These are phyloP conservation scores for Notodonta dromedarius DNA, from an alignment of 2,888 invertebrate species.

Conservation along the genomic window DNA sequence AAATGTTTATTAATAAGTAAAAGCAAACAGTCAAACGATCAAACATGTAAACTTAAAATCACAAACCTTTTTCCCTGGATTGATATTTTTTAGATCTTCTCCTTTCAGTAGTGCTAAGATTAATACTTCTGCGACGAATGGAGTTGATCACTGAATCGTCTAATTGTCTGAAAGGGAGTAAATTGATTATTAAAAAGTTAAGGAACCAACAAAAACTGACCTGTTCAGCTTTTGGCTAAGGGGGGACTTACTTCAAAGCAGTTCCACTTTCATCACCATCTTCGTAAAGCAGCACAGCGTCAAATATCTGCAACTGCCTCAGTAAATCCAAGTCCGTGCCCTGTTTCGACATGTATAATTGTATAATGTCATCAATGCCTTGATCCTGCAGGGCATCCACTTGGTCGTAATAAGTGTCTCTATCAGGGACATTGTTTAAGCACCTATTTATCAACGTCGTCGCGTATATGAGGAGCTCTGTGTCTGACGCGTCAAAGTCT, in stretches of 20 bases:
- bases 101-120: conserved; percentile 85
- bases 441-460: conserved; percentile 98
- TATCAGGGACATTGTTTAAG: conserved; percentile 95
- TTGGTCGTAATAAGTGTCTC: conserved; percentile 98
- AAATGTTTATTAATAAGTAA: conserved; percentile 17
- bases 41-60: neutral
- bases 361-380: conserved; percentile 94
- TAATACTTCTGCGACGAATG: conserved; percentile 82
- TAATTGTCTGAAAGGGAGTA: conserved; percentile 74
- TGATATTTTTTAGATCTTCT: conserved; percentile 87
- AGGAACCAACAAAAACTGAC: no score
- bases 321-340: conserved; percentile 96
- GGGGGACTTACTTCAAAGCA: conserved; percentile 79
- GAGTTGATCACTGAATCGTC: conserved; percentile 90
- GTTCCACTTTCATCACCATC: conserved; percentile 88
- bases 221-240: no score
- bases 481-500: conserved; percentile 98
- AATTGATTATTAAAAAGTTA: neutral
- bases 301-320: conserved; percentile 97
- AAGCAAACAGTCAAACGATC: conserved; percentile 25
- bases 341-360: conserved; percentile 95
- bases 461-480: conserved; percentile 97
- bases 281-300: conserved; percentile 95
- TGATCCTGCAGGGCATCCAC: conserved; percentile 98
- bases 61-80: conserved; percentile 89